Base-by-base conservation (phyloP, 2,888 invertebrate species). In the Colostygia pectinataria region DNA sequence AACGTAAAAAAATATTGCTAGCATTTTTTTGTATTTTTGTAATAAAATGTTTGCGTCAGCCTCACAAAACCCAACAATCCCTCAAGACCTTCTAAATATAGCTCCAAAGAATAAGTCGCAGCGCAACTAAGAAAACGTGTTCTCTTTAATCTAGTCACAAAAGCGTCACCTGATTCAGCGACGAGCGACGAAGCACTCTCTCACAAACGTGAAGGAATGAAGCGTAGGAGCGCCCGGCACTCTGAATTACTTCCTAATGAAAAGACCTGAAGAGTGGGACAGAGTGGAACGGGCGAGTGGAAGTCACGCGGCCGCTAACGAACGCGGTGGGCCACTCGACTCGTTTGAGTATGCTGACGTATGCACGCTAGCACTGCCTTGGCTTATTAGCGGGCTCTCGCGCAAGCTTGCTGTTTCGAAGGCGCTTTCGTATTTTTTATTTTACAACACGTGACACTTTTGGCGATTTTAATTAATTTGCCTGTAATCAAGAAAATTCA, bases 231-330 rank as follows among this genome's bases (percentile, higher is more conserved):
- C 80, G 82, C 80, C 82, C 77, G 20, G 33, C 33, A 81, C 87
- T 88, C 87, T 79, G 84, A 87, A 89, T 89, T 89, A 89, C 87
- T 90, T 88, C 87, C 88, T 89, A 90, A 89, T 89, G 89, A 90
- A 90, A 88, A 88, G 88, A 87, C 83, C 77, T 71, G 76, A 79
- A 76, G 79, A 85, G 86, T 83, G 80, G 79, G 77, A 72, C 74
- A 71, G 77, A 80, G 83, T 74, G 73, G 74, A 69, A 68, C 66
- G 60, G 36, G 68, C 65, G 70, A 70, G 76, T 70, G 62, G 69
- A 72, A 76, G 81, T 83, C 82, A 77, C 82, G 82, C 78, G 79
- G 83, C 68, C 80, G 83, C 88, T 90, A 90, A 90, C 89, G 89
- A 90, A 90, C 77, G 76, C 76, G 80, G 80, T 77, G 70, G 67